These are phyloP conservation scores for Tupiocoris notatus DNA, from an alignment of 2,888 invertebrate genomes.

Conservation along the genomic window DNA sequence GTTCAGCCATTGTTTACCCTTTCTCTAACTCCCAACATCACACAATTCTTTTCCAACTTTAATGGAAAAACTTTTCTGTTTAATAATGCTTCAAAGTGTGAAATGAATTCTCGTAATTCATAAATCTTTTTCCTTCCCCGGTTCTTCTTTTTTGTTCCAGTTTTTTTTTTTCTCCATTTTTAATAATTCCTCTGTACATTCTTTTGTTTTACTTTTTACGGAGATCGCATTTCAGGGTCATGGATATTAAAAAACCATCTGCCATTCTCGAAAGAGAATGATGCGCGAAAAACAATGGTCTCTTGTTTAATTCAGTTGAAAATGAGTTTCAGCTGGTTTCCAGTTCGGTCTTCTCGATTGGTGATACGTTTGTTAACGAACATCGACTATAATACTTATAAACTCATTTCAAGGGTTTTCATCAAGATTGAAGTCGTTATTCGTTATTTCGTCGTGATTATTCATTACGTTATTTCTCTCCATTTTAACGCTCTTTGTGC, in stretches of 20 bases:
- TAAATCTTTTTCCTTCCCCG: constrained; percentile 15
- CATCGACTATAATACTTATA: no score
- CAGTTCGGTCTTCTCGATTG: background rate
- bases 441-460: no score
- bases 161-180: constrained; percentile 17
- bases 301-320: background rate
- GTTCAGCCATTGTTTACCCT: constrained; percentile 29
- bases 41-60: constrained; percentile 28
- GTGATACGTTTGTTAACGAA: no score
- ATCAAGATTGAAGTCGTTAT: no score
- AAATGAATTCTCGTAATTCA: constrained; percentile 34
- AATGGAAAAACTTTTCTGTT: constrained; percentile 33
- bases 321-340: background rate
- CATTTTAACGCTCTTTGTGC: no score
- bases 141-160: background rate
- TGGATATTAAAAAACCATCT: constrained; percentile 17
- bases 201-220: constrained; percentile 5
- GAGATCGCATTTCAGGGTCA: constrained; percentile 22
- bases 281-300: background rate
- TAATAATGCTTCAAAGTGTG: constrained; percentile 31
- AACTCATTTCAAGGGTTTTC: no score
- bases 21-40: constrained; percentile 16
- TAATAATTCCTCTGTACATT: no score
- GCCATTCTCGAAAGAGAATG: background rate
- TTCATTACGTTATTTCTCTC: no score